A percentile compares a stretch with the other conserved stretches of the same genome.
Conservation (phyloP, 2,888 invertebrate genomes). For the Sericinus montela region DNA sequence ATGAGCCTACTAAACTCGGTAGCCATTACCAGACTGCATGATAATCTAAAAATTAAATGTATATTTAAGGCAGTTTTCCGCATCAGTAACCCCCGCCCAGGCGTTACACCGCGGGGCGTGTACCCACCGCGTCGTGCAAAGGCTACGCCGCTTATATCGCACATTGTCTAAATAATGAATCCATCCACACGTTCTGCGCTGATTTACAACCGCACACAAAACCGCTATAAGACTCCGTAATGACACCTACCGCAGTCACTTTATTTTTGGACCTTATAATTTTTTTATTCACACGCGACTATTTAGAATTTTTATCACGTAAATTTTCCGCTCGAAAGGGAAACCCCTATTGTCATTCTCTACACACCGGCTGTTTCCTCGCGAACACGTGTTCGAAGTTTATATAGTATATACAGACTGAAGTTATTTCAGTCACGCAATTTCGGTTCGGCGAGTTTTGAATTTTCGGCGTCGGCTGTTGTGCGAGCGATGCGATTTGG, state of each 20-base stretch:
- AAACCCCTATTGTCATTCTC: conserved; percentile 75
- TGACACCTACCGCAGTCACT: conserved; percentile 74
- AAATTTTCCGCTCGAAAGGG: conserved; percentile 77
- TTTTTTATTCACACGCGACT: conserved; percentile 72
- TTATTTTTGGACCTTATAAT: conserved; percentile 68
- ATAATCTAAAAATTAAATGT: background rate
- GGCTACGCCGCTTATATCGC: conserved; percentile 28
- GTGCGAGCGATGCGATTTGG: conserved; percentile 35
- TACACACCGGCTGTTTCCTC: conserved; percentile 63
- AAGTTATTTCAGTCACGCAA: conserved; percentile 73
- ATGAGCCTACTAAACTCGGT: no score
- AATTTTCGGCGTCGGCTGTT: conserved; percentile 46
- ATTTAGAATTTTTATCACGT: conserved; percentile 76
- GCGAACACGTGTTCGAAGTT: conserved; percentile 69
- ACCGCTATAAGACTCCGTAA: conserved; percentile 67
- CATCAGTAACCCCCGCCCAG: background rate
- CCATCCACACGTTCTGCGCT: conserved; percentile 66
- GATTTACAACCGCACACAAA: conserved; percentile 66
- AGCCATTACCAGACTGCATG: no score
- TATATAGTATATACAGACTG: conserved; percentile 34
- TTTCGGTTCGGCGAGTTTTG: conserved; percentile 56
- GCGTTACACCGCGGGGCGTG: conserved; percentile 5
- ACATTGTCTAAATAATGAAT: conserved; percentile 66
- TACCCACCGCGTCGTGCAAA: conserved; percentile 7
- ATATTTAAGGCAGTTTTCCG: conserved; percentile 2